A percentile compares a stretch with the other conserved stretches of the same genome.
phyloP scores from a whole-genome alignment of 2,888 invertebrate genomes.

The Mesochorus sp. region DNA sequence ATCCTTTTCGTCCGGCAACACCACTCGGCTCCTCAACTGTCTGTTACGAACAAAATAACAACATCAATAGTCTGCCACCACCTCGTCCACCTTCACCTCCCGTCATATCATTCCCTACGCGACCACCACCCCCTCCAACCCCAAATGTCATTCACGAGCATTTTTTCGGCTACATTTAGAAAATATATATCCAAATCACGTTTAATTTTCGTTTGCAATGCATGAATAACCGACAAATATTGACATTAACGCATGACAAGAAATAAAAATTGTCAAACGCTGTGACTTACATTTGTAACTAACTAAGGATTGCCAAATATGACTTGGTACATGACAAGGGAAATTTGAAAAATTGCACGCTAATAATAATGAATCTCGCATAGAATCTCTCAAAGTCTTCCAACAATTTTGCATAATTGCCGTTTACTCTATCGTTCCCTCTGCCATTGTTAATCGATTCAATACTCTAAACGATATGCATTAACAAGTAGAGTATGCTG shows the following conservation, averaged over 20 bases:
- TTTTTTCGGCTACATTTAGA: conserved; percentile 81
- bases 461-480: too few relatives aligned
- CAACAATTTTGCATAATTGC: too few relatives aligned
- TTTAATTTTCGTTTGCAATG: conserved; percentile 21
- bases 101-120: conserved; percentile 60
- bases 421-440: too few relatives aligned
- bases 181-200: conserved; percentile 32
- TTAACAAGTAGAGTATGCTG: conserved; percentile 45
- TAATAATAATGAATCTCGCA: too few relatives aligned
- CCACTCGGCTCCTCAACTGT: conserved; percentile 64
- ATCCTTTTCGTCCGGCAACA: conserved; percentile 82
- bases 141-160: conserved; percentile 84
- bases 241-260: conserved; percentile 15
- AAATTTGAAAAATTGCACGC: background rate
- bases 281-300: background rate
- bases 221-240: conserved; percentile 13
- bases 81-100: conserved; percentile 78
- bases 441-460: too few relatives aligned
- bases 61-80: conserved; percentile 68
- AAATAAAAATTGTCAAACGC: background rate
- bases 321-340: conserved; percentile 15
- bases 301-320: background rate
- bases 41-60: conserved; percentile 78
- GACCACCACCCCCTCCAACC: conserved; percentile 82
- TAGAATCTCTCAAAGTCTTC: too few relatives aligned